phyloP scores from a whole-genome alignment of 2,888 invertebrate genomes.

The Salticus scenicus region DNA sequence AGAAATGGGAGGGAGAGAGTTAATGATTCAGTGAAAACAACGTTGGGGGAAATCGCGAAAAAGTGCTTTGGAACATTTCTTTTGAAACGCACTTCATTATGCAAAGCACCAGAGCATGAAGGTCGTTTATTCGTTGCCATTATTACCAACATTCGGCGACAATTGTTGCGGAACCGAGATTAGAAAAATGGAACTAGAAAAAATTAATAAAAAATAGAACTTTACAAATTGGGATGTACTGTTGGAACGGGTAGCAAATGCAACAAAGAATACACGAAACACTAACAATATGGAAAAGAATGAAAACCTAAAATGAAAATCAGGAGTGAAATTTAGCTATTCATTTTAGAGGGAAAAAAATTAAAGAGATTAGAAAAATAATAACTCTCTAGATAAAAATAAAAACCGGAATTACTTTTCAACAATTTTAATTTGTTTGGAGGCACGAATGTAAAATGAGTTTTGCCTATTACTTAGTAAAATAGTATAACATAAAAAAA shows the following conservation, averaged over 20 bases:
- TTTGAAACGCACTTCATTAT: slow-evolving; percentile 24
- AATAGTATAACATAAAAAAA: background rate
- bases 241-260: background rate
- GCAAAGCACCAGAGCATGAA: slow-evolving; percentile 9
- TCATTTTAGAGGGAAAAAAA: background rate
- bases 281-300: background rate
- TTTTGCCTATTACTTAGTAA: background rate
- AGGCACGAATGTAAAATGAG: background rate
- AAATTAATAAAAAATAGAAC: background rate
- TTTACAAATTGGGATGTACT: background rate
- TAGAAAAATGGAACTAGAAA: slow-evolving; percentile 12
- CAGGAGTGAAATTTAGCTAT: background rate
- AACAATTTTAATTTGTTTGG: background rate
- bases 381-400: background rate
- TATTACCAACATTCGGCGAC: background rate
- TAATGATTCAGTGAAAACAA: background rate
- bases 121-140: slow-evolving; percentile 16
- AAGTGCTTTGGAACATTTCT: slow-evolving; percentile 43
- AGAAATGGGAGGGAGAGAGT: background rate
- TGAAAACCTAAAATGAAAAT: background rate
- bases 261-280: background rate
- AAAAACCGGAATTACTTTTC: background rate
- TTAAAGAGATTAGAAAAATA: background rate
- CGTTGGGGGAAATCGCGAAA: background rate
- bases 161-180: slow-evolving; percentile 12